A percentile compares a stretch with the other conserved stretches of the same genome.
Evolutionary conservation across 2,113 vertebrate species (phyloP).

Genomic region (Helogale parvula): DNA sequence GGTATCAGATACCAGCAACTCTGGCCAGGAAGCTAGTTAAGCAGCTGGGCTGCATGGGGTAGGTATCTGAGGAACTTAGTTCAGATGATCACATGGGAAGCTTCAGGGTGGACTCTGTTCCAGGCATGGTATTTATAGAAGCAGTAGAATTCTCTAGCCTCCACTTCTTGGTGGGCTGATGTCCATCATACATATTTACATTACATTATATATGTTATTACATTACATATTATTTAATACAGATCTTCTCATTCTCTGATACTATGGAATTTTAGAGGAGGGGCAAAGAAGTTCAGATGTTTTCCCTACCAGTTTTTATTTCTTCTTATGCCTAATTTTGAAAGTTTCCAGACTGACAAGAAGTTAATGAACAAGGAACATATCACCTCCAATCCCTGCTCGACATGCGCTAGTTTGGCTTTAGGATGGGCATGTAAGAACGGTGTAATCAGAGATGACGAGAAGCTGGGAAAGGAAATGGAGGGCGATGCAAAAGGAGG

Average conservation of each 20-base stretch:
- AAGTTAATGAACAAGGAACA: constrained; percentile 3
- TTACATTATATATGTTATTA: too few relatives aligned
- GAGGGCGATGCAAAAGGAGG: neutral
- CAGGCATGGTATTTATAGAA: neutral
- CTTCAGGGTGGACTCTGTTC: neutral
- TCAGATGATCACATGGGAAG: neutral
- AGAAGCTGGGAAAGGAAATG: neutral
- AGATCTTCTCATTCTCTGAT: neutral
- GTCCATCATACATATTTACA: neutral
- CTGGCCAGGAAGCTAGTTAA: neutral
- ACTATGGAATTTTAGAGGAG: neutral
- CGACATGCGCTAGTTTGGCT: neutral
- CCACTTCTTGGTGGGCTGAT: neutral
- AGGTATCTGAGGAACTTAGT: neutral
- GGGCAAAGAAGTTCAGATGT: constrained; percentile 6
- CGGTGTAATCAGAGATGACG: neutral
- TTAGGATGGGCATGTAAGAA: neutral
- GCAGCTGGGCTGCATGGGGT: neutral
- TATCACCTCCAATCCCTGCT: neutral
- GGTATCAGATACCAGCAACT: neutral
- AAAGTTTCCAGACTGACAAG: constrained; percentile 8
- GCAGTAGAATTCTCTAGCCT: neutral
- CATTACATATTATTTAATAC: neutral
- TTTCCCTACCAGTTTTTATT: constrained; percentile 4
- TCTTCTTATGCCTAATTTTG: neutral